Percentiles rank a stretch among this genome's conserved stretches.
Conservation (phyloP, 2,888 invertebrate genomes). For the Dryobotodes eremita region DNA sequence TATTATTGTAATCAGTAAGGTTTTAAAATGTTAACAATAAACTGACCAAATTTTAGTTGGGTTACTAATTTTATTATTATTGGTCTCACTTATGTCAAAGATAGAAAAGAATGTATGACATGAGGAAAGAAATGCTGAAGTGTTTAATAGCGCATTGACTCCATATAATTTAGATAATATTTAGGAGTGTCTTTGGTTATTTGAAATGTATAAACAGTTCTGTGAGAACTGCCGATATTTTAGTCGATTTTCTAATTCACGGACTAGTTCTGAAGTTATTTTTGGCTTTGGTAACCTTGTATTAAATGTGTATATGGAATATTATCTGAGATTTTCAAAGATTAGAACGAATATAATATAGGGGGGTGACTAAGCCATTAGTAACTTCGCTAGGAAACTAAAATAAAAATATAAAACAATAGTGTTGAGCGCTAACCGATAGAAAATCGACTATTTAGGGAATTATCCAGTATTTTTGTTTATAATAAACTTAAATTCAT, state of each 20-base stretch:
- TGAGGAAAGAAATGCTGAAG: constrained; percentile 63
- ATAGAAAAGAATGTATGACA: constrained; percentile 79
- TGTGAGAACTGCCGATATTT: constrained; percentile 63
- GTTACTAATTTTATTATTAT: constrained; percentile 78
- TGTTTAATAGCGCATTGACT: constrained; percentile 44
- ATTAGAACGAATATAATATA: constrained; percentile 13
- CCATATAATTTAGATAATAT: constrained; percentile 58
- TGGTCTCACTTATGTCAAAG: constrained; percentile 90
- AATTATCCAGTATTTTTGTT: constrained; percentile 69
- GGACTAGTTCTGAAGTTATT: constrained; percentile 25
- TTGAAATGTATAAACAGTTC: constrained; percentile 60
- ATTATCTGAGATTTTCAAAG: constrained; percentile 11
- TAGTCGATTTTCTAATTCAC: constrained; percentile 65
- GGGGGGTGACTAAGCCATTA: neutral
- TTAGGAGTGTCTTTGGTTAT: constrained; percentile 54
- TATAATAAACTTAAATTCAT: constrained; percentile 67
- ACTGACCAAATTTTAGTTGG: constrained; percentile 88
- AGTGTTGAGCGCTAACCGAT: constrained; percentile 28
- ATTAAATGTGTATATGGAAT: constrained; percentile 9
- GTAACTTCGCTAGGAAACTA: constrained; percentile 22
- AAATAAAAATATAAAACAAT: constrained; percentile 2
- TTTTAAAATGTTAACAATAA: constrained; percentile 79
- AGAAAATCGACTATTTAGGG: constrained; percentile 65
- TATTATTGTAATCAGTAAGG: constrained; percentile 80
- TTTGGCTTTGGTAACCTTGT: constrained; percentile 13